phyloP scores from a whole-genome alignment of 1,140 invertebrate species.

The Drosophila bocqueti region DNA sequence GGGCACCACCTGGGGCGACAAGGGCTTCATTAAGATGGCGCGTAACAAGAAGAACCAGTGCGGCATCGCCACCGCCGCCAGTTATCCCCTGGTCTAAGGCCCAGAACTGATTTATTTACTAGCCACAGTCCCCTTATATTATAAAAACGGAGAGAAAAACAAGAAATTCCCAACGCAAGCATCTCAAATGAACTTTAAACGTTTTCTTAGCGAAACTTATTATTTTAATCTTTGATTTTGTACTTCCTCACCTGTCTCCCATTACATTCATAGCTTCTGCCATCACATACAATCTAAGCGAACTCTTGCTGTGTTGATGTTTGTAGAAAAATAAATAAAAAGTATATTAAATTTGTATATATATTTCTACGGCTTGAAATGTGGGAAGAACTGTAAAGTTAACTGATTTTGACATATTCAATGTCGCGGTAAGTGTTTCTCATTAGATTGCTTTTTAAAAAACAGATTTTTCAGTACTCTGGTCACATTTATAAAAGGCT shows the following conservation, averaged over 20 bases:
- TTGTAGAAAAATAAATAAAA: slow-evolving; percentile 52
- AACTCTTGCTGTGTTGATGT: slow-evolving; percentile 44
- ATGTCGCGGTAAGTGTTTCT: not conserved
- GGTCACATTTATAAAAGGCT: not conserved
- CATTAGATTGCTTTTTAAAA: not conserved
- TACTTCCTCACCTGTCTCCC: slow-evolving; percentile 13
- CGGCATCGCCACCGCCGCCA: slow-evolving; percentile 93
- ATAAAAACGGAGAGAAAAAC: slow-evolving; percentile 6
- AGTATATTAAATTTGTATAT: slow-evolving; percentile 7
- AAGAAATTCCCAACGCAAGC: slow-evolving; percentile 53
- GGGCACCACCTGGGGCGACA: slow-evolving; percentile 92
- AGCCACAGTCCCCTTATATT: slow-evolving; percentile 36
- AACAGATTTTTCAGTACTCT: not conserved
- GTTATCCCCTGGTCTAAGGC: slow-evolving; percentile 92
- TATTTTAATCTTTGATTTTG: slow-evolving; percentile 21
- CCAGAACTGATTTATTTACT: slow-evolving; percentile 20
- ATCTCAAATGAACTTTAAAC: slow-evolving; percentile 73
- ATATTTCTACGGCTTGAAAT: no score
- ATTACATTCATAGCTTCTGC: slow-evolving; percentile 16
- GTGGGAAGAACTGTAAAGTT: no score
- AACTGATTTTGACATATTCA: not conserved
- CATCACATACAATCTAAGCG: slow-evolving; percentile 43
- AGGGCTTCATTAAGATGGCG: slow-evolving; percentile 96
- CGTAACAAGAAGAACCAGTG: slow-evolving; percentile 95
- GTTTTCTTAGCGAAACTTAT: slow-evolving; percentile 13